These are phyloP conservation scores for Malthinus seriepunctatus DNA, from an alignment of 2,888 invertebrate species.

Conservation along the genomic window DNA sequence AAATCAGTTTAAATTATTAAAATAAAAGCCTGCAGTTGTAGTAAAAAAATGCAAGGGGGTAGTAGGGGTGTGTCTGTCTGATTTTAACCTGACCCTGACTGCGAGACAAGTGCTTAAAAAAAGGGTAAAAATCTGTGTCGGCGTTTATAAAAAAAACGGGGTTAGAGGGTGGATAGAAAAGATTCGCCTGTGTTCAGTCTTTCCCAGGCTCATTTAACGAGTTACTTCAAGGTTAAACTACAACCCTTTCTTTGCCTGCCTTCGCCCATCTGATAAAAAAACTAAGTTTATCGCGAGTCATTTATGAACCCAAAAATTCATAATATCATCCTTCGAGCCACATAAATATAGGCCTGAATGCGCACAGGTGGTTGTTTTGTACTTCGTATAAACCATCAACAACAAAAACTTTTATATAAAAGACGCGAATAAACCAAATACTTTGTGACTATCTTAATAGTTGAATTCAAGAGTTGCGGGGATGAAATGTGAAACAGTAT, in stretches of 20 bases:
- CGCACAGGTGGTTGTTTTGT: conserved; percentile 29
- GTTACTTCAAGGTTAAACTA: conserved; percentile 33
- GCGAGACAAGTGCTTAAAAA: conserved; percentile 49
- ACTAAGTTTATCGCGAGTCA: conserved; percentile 40
- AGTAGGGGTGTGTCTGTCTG: conserved; percentile 41
- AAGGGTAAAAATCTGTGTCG: conserved; percentile 46
- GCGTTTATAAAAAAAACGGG: conserved; percentile 35
- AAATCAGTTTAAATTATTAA: no score
- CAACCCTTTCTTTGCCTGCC: conserved; percentile 36
- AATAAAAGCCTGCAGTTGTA: conserved; percentile 11
- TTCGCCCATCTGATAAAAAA: conserved; percentile 28
- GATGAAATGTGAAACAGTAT: conserved; percentile 15
- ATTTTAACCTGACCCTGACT: conserved; percentile 46
- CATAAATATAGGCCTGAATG: conserved; percentile 28
- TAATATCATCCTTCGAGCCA: conserved; percentile 27
- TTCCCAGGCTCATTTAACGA: conserved; percentile 37
- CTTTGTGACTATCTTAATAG: conserved; percentile 17
- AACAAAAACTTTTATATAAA: conserved; percentile 35
- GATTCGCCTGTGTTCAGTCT: conserved; percentile 39
- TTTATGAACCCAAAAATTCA: conserved; percentile 34
- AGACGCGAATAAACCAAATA: conserved; percentile 40
- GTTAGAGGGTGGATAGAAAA: conserved; percentile 26
- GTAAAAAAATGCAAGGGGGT: conserved; percentile 40
- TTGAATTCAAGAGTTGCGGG: conserved; percentile 8
- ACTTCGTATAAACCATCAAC: conserved; percentile 25